A percentile compares a stretch with the other conserved stretches of the same genome.
Conservation (phyloP, 2,113 vertebrate species). For the Corythoichthys intestinalis region DNA sequence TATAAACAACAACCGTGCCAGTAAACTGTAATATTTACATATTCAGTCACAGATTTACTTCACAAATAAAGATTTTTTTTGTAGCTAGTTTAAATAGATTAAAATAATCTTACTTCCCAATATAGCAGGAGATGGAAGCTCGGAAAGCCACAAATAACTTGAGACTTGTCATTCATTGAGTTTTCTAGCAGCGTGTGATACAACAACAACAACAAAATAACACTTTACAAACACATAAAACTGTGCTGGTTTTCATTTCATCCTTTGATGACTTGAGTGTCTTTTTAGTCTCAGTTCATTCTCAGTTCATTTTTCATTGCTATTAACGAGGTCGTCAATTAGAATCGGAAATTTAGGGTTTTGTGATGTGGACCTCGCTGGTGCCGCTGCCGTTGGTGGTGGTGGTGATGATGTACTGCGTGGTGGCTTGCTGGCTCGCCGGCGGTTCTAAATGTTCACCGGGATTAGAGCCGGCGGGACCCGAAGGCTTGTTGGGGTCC, state of each 20-base stretch:
- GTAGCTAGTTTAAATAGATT: background rate
- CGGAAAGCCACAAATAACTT: background rate
- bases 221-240: conserved; percentile 59
- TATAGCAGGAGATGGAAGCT: background rate
- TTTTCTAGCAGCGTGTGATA: conserved; percentile 1
- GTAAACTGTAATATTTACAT: background rate
- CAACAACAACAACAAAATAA: conserved; percentile 7
- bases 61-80: background rate
- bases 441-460: conserved; percentile 78
- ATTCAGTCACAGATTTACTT: background rate
- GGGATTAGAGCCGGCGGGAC: conserved; percentile 62
- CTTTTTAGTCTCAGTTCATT: conserved; percentile 1
- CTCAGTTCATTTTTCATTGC: too few relatives aligned
- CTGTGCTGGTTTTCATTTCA: conserved; percentile 41
- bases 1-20: background rate
- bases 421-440: conserved; percentile 74
- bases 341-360: conserved; percentile 76
- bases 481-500: conserved; percentile 77
- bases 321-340: too few relatives aligned
- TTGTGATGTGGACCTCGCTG: conserved; percentile 86
- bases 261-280: background rate
- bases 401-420: conserved; percentile 94
- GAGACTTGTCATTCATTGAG: background rate
- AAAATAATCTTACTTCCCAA: background rate
- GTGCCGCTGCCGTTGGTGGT: conserved; percentile 80